Percentiles rank a stretch among this genome's conserved stretches.
These are phyloP conservation scores for Nephrotoma appendiculata DNA, from an alignment of 2,888 invertebrate genomes.

Conservation along the genomic window DNA sequence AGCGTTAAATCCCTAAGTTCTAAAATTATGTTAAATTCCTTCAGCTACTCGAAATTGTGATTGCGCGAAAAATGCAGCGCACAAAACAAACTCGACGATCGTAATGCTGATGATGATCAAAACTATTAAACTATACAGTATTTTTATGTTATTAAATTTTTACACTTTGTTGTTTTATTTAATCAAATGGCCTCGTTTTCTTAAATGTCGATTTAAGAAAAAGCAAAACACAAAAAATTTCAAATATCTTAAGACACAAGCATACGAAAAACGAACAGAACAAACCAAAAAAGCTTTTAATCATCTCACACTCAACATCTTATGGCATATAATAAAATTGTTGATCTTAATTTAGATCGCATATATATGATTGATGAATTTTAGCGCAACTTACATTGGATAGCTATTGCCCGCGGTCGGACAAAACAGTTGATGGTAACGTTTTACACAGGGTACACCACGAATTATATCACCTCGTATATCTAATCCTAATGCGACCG, in stretches of 20 bases:
- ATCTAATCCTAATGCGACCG: slow-evolving; percentile 74
- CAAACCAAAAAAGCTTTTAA: neutral
- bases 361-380: neutral
- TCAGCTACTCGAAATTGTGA: neutral
- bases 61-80: neutral
- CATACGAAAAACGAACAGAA: neutral
- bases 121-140: neutral
- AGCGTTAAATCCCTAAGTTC: neutral
- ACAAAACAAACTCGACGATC: neutral
- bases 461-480: slow-evolving; percentile 74
- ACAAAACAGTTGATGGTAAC: slow-evolving; percentile 79
- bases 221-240: neutral
- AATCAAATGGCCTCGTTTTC: slow-evolving; percentile 1
- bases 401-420: slow-evolving; percentile 84
- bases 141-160: neutral
- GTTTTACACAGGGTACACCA: slow-evolving; percentile 82
- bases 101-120: neutral
- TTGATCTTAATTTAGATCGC: neutral
- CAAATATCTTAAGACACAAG: neutral
- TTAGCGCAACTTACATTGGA: slow-evolving; percentile 59
- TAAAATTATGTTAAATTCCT: neutral
- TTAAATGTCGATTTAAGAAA: slow-evolving; percentile 1
- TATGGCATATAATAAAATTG: neutral
- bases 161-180: neutral
- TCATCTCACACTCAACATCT: neutral